A percentile compares a stretch with the other conserved stretches of the same genome.
Evolutionary conservation across 1,140 invertebrate genomes (phyloP).

Genomic region (Zaprionus tsacasi): DNA sequence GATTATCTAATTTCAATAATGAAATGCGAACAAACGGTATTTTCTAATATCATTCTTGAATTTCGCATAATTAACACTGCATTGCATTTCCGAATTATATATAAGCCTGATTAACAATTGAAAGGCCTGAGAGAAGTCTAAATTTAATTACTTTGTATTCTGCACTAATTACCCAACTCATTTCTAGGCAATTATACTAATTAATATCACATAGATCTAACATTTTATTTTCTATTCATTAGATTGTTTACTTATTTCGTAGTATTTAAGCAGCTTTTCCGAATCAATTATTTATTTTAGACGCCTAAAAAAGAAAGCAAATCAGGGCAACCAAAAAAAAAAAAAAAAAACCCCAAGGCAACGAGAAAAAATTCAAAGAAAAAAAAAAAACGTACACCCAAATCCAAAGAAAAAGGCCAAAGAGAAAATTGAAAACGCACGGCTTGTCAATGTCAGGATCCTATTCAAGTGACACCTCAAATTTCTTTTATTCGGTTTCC

Average conservation of each 20-base stretch:
- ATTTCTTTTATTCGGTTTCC: slow-evolving; percentile 24
- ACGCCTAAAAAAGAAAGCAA: no score
- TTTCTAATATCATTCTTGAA: slow-evolving; percentile 11
- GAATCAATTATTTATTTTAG: slow-evolving; percentile 49
- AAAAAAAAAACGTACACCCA: slow-evolving; percentile 2
- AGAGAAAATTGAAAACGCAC: slow-evolving; percentile 28
- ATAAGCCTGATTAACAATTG: slow-evolving; percentile 58
- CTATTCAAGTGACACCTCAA: slow-evolving; percentile 52
- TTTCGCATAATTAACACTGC: slow-evolving; percentile 46
- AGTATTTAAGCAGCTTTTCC: slow-evolving; percentile 42
- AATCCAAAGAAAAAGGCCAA: slow-evolving; percentile 43
- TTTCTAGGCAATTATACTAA: slow-evolving; percentile 53
- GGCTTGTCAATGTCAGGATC: slow-evolving; percentile 34
- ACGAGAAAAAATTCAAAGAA: slow-evolving; percentile 40
- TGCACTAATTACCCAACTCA: slow-evolving; percentile 44
- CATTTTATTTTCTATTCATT: slow-evolving; percentile 18
- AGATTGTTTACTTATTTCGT: slow-evolving; percentile 24
- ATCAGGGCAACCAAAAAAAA: neutral
- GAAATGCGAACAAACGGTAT: neutral
- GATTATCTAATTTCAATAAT: neutral
- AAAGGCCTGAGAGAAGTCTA: slow-evolving; percentile 20
- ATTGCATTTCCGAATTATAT: slow-evolving; percentile 18
- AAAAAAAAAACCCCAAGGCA: neutral
- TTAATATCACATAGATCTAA: slow-evolving; percentile 25
- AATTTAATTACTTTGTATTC: slow-evolving; percentile 6